Conservation (phyloP, 2,797 vertebrate species). For the Salarias fasciatus region DNA sequence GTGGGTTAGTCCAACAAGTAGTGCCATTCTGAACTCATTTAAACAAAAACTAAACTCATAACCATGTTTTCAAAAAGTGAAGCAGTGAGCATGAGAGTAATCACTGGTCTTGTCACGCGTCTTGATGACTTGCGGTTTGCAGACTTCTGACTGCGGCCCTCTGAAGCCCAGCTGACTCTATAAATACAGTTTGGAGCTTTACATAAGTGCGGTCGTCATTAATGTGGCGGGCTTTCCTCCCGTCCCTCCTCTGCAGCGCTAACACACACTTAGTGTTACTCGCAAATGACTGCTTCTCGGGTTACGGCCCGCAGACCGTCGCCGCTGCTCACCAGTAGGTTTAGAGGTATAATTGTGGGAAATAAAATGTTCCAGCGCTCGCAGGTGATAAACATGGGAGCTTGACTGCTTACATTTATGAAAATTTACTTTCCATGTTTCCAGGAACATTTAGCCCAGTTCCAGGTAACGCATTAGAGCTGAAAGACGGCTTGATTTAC, state of each 20-base stretch:
- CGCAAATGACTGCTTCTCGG: slow-evolving; percentile 54
- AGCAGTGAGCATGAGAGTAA: background rate
- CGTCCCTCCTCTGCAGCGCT: slow-evolving; percentile 24
- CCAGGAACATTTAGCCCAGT: background rate
- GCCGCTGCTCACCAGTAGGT: slow-evolving; percentile 13
- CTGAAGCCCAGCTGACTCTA: slow-evolving; percentile 67
- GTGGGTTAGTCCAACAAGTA: too few species aligned
- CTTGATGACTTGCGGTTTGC: slow-evolving; percentile 40
- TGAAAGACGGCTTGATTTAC: background rate
- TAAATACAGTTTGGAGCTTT: too few species aligned
- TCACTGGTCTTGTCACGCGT: slow-evolving; percentile 16
- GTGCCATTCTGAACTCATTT: too few species aligned
- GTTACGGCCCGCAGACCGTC: slow-evolving; percentile 24
- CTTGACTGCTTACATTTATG: background rate
- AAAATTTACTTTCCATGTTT: background rate
- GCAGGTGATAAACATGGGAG: slow-evolving; percentile 22
- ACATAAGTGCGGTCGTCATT: slow-evolving; percentile 71
- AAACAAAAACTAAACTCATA: too few species aligned
- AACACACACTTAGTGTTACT: slow-evolving; percentile 38
- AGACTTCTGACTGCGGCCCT: slow-evolving; percentile 56
- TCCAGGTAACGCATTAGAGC: background rate
- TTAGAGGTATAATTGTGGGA: slow-evolving; percentile 31
- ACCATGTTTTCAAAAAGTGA: slow-evolving; percentile 5
- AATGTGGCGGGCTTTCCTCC: slow-evolving; percentile 62
- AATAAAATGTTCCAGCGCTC: slow-evolving; percentile 35